Evolutionary conservation across 2,888 invertebrate species (phyloP).

Genomic region (Scaptodrosophila latifasciaeformis): DNA sequence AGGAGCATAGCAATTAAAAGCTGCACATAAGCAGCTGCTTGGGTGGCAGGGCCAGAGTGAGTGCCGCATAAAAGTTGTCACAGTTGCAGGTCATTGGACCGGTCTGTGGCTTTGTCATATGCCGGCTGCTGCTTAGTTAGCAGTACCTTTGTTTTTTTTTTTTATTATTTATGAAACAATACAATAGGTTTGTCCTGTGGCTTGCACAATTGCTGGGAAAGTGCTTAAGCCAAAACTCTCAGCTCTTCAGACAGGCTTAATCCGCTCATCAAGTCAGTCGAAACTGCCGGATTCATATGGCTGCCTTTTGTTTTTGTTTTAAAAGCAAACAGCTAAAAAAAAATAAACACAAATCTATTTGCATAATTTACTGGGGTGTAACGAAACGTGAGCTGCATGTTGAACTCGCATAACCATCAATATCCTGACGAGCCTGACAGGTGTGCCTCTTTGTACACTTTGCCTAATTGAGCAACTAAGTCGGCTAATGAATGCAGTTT

Average conservation of each 20-base stretch:
- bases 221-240: conserved; percentile 25
- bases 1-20: conserved; percentile 44
- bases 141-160: too few relatives aligned
- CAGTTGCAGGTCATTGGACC: conserved; percentile 48
- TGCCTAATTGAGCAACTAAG: conserved; percentile 7
- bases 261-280: conserved; percentile 16
- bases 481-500: not conserved
- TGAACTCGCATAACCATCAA: conserved; percentile 47
- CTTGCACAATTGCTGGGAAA: too few relatives aligned
- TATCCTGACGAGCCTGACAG: conserved; percentile 25
- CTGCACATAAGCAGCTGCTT: conserved; percentile 10
- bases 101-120: too few relatives aligned
- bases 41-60: not conserved
- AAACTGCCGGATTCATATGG: too few relatives aligned
- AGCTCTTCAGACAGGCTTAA: conserved; percentile 41
- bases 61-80: conserved; percentile 11
- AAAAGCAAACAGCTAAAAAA: too few relatives aligned
- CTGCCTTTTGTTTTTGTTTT: too few relatives aligned
- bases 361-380: conserved; percentile 29
- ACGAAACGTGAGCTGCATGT: conserved; percentile 48
- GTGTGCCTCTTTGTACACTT: not conserved
- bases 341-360: conserved; percentile 43
- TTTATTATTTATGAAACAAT: too few relatives aligned
- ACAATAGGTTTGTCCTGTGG: too few relatives aligned
- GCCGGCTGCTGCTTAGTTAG: not conserved